Base-by-base conservation (phyloP, 2,113 vertebrate species). In the Eira barbara region DNA sequence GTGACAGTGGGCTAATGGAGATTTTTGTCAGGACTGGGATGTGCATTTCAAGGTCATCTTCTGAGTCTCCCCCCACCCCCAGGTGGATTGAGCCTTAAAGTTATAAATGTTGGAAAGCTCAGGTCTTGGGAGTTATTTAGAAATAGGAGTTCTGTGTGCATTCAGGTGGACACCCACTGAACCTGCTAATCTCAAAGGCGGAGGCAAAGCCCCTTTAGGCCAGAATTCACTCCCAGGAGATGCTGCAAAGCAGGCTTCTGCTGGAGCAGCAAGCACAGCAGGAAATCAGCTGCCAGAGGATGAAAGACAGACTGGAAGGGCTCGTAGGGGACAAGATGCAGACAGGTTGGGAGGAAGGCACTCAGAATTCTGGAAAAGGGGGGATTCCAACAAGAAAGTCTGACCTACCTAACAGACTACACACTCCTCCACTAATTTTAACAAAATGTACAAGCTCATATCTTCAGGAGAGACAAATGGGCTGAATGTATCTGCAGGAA, bases 381-480 rank as follows among this genome's bases (percentile, higher is more conserved):
- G 27, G 14, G 1, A 39, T 42, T 81, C n/a, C 31, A 47, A 42
- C 9, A 81, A 82, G 69, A 39, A 88, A 39, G 85, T 27, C 63
- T 8, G 29, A 31, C 29, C 34, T 69, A 73, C 8, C 34, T 65
- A 89, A 52, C 13, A 83, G 82, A 36, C 52, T 49, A 76, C 71
- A 71, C 2, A 39, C 36, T 39, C 14, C 31, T 65, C 74, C 1
- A 20, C 49, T 78, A 47, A 81, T 81, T 95, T 93, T 71, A 82
- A 85, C 71, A 82, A 91, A 95, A 78, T 42, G 55, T 9, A 45
- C 18, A 73, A 81, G 25, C 49, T 52, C 15, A 3, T 63, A 21
- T 81, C 83, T 95, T 90, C 78, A 74, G 84, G 61, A 78, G 61
- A 94, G 71, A 86, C 69, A 89, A 87, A 95, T 14, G 71, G 89